Percentiles rank a stretch among this genome's conserved stretches.
Evolutionary conservation across 2,888 invertebrate genomes (phyloP).

Genomic region (Trypoxylon attenuatum): DNA sequence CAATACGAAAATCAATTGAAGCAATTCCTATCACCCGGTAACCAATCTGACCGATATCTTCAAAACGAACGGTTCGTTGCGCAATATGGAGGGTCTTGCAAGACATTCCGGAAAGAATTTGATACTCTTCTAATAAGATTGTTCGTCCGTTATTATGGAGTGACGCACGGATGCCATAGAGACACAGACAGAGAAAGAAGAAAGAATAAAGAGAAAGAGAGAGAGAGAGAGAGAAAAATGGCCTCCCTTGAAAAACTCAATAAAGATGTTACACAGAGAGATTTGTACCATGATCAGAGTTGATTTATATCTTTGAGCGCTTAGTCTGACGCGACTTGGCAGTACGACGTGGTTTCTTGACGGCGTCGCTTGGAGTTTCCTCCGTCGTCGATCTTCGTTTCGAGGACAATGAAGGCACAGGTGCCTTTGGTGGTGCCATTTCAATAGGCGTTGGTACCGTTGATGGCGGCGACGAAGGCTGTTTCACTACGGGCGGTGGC

Average conservation of each 20-base stretch:
- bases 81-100: conserved; percentile 49
- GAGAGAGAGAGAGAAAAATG: too few relatives aligned
- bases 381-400: conserved; percentile 68
- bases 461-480: conserved; percentile 8
- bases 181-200: too few relatives aligned
- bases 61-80: conserved; percentile 53
- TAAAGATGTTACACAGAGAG: conserved; percentile 53
- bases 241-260: conserved; percentile 39
- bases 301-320: conserved; percentile 69
- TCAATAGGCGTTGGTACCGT: conserved; percentile 49
- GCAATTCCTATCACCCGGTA: conserved; percentile 40
- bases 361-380: conserved; percentile 56
- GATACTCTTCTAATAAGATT: conserved; percentile 65
- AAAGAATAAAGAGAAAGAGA: too few relatives aligned
- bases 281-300: conserved; percentile 68
- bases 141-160: conserved; percentile 47
- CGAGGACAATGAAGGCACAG: conserved; percentile 60
- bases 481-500: conserved; percentile 2
- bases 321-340: conserved; percentile 70
- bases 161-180: conserved; percentile 30
- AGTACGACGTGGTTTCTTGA: conserved; percentile 67
- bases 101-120: conserved; percentile 63
- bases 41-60: conserved; percentile 37
- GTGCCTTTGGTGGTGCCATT: conserved; percentile 71
- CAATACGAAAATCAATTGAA: conserved; percentile 46